A percentile compares a stretch with the other conserved stretches of the same genome.
These are phyloP conservation scores for Lepisosteus osseus DNA, from an alignment of 2,113 vertebrate species.

Conservation along the genomic window DNA sequence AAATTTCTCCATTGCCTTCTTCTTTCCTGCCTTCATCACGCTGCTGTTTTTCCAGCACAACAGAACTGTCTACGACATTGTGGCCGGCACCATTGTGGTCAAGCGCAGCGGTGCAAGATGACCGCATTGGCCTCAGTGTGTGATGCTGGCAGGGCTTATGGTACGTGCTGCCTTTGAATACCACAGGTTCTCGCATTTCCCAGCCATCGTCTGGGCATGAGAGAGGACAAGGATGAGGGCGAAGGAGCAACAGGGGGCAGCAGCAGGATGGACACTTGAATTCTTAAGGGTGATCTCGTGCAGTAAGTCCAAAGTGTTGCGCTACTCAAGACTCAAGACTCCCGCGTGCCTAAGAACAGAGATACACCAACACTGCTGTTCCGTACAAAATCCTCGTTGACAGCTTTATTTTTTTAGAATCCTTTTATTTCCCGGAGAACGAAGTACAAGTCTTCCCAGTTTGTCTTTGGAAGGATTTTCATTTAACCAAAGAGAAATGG, in stretches of 20 bases:
- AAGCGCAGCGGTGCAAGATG: constrained; percentile 81
- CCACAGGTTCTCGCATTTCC: too few relatives aligned
- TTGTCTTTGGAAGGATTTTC: too few relatives aligned
- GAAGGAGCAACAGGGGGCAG: background rate
- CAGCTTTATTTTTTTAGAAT: too few relatives aligned
- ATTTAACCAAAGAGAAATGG: too few relatives aligned
- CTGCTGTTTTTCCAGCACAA: constrained; percentile 95
- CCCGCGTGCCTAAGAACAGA: constrained; percentile 8
- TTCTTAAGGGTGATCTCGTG: too few relatives aligned
- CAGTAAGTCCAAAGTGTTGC: too few relatives aligned
- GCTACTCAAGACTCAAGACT: too few relatives aligned
- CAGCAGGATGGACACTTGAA: too few relatives aligned
- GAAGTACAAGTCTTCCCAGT: too few relatives aligned
- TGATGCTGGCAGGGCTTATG: background rate
- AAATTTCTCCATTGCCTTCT: constrained; percentile 95
- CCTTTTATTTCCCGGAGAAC: too few relatives aligned
- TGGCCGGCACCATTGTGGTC: constrained; percentile 93
- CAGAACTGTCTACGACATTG: constrained; percentile 92
- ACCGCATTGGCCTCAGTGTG: constrained; percentile 27
- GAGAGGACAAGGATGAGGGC: background rate
- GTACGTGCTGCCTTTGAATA: background rate
- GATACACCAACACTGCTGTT: too few relatives aligned
- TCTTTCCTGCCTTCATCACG: constrained; percentile 93
- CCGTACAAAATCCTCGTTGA: too few relatives aligned
- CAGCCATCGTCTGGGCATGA: background rate